Conservation (phyloP, 2,113 vertebrate genomes). For the Salvelinus alpinus region DNA sequence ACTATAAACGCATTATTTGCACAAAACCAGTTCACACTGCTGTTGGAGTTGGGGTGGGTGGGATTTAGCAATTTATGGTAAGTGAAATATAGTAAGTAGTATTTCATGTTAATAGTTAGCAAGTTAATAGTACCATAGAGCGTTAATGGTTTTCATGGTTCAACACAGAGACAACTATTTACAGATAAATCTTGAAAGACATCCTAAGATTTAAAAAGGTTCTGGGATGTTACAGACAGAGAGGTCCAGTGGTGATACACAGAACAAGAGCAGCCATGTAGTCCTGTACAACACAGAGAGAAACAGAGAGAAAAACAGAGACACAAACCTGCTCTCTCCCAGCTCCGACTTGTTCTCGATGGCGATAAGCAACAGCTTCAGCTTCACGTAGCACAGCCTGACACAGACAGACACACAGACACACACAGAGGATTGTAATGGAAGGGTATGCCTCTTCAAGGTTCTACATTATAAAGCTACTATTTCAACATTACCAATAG, state of each 20-base stretch:
- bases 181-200: conserved; percentile 16
- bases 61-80: conserved; percentile 62
- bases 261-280: too few relatives aligned
- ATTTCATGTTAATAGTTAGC: conserved; percentile 45
- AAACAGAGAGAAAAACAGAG: conserved; percentile 16
- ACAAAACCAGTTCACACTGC: conserved; percentile 25
- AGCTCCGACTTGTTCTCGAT: conserved; percentile 98
- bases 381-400: conserved; percentile 97
- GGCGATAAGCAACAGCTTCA: conserved; percentile 98
- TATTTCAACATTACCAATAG: too few relatives aligned
- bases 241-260: too few relatives aligned
- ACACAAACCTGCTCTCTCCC: conserved; percentile 94
- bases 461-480: too few relatives aligned
- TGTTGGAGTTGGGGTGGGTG: conserved; percentile 45
- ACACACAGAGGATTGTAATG: neutral
- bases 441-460: too few relatives aligned
- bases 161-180: too few relatives aligned
- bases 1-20: conserved; percentile 2
- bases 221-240: too few relatives aligned
- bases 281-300: conserved; percentile 22
- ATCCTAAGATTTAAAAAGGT: conserved; percentile 37
- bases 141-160: too few relatives aligned
- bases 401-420: neutral
- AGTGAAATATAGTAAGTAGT: conserved; percentile 27
- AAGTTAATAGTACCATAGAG: too few relatives aligned